Conservation (phyloP, 2,113 vertebrate species). For the Melanerpes formicivorus region DNA sequence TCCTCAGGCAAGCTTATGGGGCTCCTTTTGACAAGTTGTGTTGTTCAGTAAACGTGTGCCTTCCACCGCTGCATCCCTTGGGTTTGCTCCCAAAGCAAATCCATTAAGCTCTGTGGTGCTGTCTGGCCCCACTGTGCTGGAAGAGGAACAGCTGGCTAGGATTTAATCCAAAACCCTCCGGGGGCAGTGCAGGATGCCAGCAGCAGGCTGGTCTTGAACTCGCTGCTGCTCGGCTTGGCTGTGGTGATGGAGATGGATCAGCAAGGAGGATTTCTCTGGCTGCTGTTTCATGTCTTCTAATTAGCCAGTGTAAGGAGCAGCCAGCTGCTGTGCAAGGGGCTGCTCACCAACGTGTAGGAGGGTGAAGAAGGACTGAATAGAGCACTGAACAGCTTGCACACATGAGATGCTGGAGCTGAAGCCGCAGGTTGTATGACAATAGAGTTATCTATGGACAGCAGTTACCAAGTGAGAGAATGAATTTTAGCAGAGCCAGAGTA, state of each 20-base stretch:
- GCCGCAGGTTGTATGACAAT: background rate
- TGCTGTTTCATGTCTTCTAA: background rate
- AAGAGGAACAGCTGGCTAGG: background rate
- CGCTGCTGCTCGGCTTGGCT: fast-evolving
- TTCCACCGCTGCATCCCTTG: background rate
- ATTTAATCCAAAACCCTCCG: background rate
- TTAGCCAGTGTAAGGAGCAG: background rate
- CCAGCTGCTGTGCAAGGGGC: background rate
- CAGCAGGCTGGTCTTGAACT: background rate
- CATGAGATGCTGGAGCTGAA: background rate
- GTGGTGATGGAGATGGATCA: background rate
- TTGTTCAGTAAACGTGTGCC: background rate
- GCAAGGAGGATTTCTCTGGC: background rate
- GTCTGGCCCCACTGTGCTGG: background rate
- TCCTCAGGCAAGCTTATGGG: background rate
- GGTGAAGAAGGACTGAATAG: background rate
- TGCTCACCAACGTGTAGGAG: fast-evolving
- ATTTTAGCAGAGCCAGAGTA: background rate
- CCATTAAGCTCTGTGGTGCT: background rate
- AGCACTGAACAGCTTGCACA: background rate
- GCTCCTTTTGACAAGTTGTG: background rate
- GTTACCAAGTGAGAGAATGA: background rate
- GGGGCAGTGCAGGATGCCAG: background rate
- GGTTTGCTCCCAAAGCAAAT: background rate
- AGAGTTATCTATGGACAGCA: fast-evolving